Conservation (phyloP, 2,797 vertebrate genomes). For the Sebastes umbrosus region DNA sequence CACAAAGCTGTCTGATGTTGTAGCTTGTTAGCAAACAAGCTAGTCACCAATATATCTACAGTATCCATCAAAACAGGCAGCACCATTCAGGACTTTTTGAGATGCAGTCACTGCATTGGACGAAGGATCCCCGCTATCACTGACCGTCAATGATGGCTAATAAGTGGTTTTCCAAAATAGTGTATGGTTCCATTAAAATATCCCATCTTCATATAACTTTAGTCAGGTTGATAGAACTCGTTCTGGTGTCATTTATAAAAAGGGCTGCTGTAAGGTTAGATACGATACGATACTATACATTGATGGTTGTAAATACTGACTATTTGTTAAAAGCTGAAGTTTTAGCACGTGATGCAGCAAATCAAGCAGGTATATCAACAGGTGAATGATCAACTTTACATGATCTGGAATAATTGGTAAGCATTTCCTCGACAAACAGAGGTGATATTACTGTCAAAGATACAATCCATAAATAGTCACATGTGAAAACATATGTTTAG, state of each 20-base stretch:
- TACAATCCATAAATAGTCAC: neutral
- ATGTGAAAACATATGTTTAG: neutral
- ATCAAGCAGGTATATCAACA: neutral
- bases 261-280: neutral
- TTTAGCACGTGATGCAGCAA: neutral
- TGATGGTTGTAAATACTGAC: neutral
- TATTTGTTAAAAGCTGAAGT: neutral
- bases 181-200: neutral
- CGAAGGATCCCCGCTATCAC: fast-evolving
- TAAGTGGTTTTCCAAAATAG: neutral
- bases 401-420: neutral
- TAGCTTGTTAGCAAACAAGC: neutral
- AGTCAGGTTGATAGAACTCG: neutral
- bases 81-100: neutral
- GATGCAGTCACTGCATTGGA: neutral
- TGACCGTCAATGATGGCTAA: neutral
- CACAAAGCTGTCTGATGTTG: neutral
- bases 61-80: neutral
- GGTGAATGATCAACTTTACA: neutral
- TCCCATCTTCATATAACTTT: neutral
- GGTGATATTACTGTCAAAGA: neutral
- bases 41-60: neutral
- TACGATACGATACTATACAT: neutral
- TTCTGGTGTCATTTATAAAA: neutral
- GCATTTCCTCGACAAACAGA: neutral